Base-by-base conservation (phyloP, 2,888 invertebrate species). In the Emmelina monodactyla region DNA sequence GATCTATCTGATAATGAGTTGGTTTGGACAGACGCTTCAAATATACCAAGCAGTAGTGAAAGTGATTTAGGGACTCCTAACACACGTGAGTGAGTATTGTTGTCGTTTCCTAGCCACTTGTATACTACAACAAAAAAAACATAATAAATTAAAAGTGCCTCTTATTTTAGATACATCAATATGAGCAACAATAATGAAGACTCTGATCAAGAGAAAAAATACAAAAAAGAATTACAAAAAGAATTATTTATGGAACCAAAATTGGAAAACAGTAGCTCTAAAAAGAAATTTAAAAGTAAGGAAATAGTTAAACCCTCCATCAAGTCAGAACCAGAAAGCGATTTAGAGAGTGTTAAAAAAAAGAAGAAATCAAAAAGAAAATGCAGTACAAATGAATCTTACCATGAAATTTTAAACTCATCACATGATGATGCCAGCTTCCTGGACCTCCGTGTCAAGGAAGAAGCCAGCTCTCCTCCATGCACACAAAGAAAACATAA, bases 281-380 rank as follows among this genome's bases (percentile, higher is more conserved):
- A 12, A 22, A 22, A 19, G 28, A 33, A 33, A 30, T 39, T 33
- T 28, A 29, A 30, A 16, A 22, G 34, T 15, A n/a, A n/a, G n/a
- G n/a, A n/a, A n/a, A n/a, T n/a, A n/a, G n/a, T n/a, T n/a, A 39
- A 14, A 35, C 30, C 14, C 28, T 35, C n/a, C 13, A 13, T 62
- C 14, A 62, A 63, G 46, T 19, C 41, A 12, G 66, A 68, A 45
- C 51, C 53, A 16, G 56, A 58, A 16, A 65, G 59, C 53, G 66
- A 66, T 32, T 30, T 45, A 31, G 62, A 64, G 14, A 6, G 28
- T 6, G 2, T n/a, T 10, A 41, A 34, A n/a, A 52, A 49, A 38
- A 57, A 52, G 32, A 50, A 53, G 19, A 53, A 47, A 35, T 38
- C 37, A 11, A 33, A 34, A 32, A 38, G 31, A 14, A 35, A 36